Base-by-base conservation (phyloP, 2,797 vertebrate species). In the Vespertilio murinus region DNA sequence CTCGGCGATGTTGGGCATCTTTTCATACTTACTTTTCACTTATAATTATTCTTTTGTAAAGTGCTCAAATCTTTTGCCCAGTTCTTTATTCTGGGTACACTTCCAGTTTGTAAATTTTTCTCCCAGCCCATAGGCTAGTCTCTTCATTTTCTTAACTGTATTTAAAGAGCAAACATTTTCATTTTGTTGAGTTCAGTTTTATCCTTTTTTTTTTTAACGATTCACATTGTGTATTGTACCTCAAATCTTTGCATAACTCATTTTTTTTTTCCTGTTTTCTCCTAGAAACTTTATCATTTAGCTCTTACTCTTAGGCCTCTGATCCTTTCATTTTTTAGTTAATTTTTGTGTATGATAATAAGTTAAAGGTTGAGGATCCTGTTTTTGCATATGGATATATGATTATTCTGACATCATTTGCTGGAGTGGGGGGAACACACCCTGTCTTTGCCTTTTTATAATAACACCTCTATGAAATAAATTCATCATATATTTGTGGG, bases 121-220 rank as follows among this genome's bases (percentile, higher is more conserved):
- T 92, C 13, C 42, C 18, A 61, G 16, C 40, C 59, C 52, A 3
- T 88, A 30, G 49, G 3, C 5, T 92, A 67, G 1, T 69, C 20
- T 92, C 80, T 91, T 71, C 42, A 89, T 80, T 90, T 90, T 85
- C 47, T 88, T 87, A 71, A 71, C 17, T 92, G 17, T 56, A 33
- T 79, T 92, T 95, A 33, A 83, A 94, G 10, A 93, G 18, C 30
- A 91, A 61, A 93, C 75, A 12, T 85, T 96, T 91, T 71, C 28
- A 80, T 88, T 93, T 91, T 93, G 9, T 88, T 86, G 81, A 79
- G 23, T 71, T 40, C 38, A 94, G 1, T 35, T 35, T 87, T 73
- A 61, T 30, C 64, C 6, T 8, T 73, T 87, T 95, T 64, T 64
- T 18, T 84, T 86, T n/a, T 14, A 61, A 64, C 45, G 10, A 12